A percentile compares a stretch with the other conserved stretches of the same genome.
These are phyloP conservation scores for Lasiommata megera DNA, from an alignment of 2,888 invertebrate genomes.

Conservation along the genomic window DNA sequence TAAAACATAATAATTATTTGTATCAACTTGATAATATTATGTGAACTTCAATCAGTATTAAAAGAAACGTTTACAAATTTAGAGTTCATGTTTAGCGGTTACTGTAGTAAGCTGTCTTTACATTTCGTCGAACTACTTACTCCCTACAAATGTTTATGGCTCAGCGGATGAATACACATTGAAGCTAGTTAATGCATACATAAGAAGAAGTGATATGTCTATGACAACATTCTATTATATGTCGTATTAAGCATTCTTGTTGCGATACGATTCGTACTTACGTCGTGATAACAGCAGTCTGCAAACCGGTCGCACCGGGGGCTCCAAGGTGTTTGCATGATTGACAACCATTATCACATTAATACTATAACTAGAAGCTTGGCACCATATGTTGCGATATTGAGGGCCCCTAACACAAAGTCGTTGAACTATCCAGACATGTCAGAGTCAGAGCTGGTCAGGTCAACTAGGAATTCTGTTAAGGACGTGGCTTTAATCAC, in stretches of 20 bases:
- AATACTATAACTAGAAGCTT: slow-evolving; percentile 74
- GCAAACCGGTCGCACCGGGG: slow-evolving; percentile 64
- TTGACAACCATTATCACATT: slow-evolving; percentile 80
- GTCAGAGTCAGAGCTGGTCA: no score
- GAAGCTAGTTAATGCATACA: slow-evolving; percentile 71
- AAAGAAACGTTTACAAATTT: not conserved
- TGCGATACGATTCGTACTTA: slow-evolving; percentile 75
- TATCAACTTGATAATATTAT: no score
- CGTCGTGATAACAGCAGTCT: slow-evolving; percentile 62
- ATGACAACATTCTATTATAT: slow-evolving; percentile 68
- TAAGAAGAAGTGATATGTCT: slow-evolving; percentile 62
- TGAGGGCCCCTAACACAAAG: slow-evolving; percentile 51
- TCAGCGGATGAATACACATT: slow-evolving; percentile 46
- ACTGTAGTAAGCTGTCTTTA: slow-evolving; percentile 1
- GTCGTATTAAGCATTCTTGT: slow-evolving; percentile 64
- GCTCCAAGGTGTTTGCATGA: slow-evolving; percentile 77
- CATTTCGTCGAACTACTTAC: not conserved
- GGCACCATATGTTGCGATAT: slow-evolving; percentile 48
- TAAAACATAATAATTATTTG: no score
- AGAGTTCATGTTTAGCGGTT: slow-evolving; percentile 6
- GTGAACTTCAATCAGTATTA: not conserved
- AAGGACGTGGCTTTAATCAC: no score
- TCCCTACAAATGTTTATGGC: slow-evolving; percentile 13
- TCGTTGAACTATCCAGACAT: not conserved
- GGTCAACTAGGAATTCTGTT: no score